Base-by-base conservation (phyloP, 2,113 vertebrate genomes). In the Azemiops feae region DNA sequence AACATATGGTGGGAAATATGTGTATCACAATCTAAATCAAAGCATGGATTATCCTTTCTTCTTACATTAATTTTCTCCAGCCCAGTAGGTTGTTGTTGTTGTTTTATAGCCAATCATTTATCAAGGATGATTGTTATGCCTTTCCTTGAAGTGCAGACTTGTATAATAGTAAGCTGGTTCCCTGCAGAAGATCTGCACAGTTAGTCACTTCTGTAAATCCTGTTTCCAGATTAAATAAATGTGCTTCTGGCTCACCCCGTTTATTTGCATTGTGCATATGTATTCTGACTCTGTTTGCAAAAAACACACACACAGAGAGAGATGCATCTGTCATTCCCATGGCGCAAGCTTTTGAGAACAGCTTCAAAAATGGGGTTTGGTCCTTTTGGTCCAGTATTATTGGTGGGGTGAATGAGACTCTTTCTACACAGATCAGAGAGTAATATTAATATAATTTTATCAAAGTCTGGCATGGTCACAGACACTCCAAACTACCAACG, bases 71-170 rank as follows among this genome's bases (percentile, higher is more conserved):
- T 14, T 22, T 30, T 60, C 12, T 1, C 25, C 25, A 91, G 6
- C 45, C 55, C 52, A 1, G 0, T 22, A 3, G 3, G 45, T 87
- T 43, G 47, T 50, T 50, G 47, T 50, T 45, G 45, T 50, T 50
- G 43, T 34, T 81, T 90, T 74, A 74, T 2, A 74, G 14, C n/a
- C 69, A 74, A 74, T 39, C 16, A 7, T 39, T 74, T 74, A 74
- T 74, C n/a, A 18, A 39, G 16, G n/a, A n/a, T 0, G 47, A 0
- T 5, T 22, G 89, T 11, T 12, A 7, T 52, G 6, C 54, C 12
- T 30, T 6, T 2, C 9, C 4, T 0, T 47, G 47, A 22, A 0
- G 6, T n/a, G 0, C 27, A 43, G 57, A 39, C 69, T 20, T 39
- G 6, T 39, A 74, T 74, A 74, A 74, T 47, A 47, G 81, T 25